These are phyloP conservation scores for Cirrhinus molitorella DNA, from an alignment of 2,797 vertebrate species.

Conservation along the genomic window DNA sequence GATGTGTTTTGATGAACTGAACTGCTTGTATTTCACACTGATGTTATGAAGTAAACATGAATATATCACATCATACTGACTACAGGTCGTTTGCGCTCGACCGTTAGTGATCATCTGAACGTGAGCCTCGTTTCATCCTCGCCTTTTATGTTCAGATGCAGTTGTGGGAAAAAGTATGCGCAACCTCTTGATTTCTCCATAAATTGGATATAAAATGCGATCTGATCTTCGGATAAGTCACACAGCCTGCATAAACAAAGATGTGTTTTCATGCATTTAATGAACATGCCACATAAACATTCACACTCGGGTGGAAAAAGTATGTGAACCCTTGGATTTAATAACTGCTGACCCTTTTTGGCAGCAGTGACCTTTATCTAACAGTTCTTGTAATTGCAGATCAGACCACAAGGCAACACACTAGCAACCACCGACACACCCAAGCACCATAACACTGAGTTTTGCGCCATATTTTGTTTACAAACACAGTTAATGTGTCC, in stretches of 20 bases:
- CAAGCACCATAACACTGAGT: neutral
- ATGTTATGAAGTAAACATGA: slow-evolving; percentile 3
- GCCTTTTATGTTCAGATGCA: neutral
- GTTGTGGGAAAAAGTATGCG: neutral
- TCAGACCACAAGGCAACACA: neutral
- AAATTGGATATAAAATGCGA: neutral
- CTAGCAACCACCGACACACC: neutral
- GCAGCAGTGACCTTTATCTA: neutral
- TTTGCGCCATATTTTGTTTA: neutral
- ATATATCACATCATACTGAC: neutral
- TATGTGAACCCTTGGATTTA: neutral
- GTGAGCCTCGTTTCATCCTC: neutral
- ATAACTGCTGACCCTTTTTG: neutral
- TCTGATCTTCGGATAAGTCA: neutral
- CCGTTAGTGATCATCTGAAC: slow-evolving; percentile 9
- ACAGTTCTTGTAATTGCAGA: neutral
- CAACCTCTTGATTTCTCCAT: neutral
- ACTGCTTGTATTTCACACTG: slow-evolving; percentile 62
- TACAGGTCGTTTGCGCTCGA: neutral
- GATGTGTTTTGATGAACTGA: slow-evolving; percentile 61
- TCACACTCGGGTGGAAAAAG: neutral
- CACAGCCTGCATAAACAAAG: neutral
- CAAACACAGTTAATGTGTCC: slow-evolving; percentile 32
- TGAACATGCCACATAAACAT: neutral
- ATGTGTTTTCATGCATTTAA: neutral